Base-by-base conservation (phyloP, 2,797 vertebrate genomes). In the Ara ararauna region DNA sequence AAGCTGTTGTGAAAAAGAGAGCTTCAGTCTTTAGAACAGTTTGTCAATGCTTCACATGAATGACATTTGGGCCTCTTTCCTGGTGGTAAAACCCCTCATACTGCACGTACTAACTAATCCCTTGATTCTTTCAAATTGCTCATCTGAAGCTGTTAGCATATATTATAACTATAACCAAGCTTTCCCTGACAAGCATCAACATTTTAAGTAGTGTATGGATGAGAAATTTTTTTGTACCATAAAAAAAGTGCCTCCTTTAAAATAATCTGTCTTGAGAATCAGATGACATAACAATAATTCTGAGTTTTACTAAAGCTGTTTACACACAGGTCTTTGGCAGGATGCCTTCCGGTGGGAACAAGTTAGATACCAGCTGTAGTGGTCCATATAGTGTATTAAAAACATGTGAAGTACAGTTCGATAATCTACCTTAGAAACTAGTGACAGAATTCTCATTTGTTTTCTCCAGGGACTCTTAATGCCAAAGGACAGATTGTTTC, bases 401-500 rank as follows among this genome's bases (percentile, higher is more conserved):
- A 92, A 54, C 36, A 67, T 14, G 48, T 60, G 53, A 77, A 84
- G 40, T 67, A 75, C 42, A 79, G 79, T 74, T 88, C 47, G 20
- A 82, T 89, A 77, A 94, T 84, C 42, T 78, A 76, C 80, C 60
- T 79, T 42, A 61, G 58, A 60, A 95, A 62, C 14, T 34, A 85
- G 38, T 4, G 50, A 34, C 47, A 83, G 24, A 94, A 67, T 81
- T 93, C 54, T 71, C 50, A 77, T 76, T 61, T 67, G 34, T 71
- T 96, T 94, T 72, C 87, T 87, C 58, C 66, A 83, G 72, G 54
- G 81, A 67, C 61, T 48, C 58, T 73, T 75, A 90, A 85, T 77
- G 64, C 48, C 83, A 79, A 62, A 94, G 60, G 64, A 85, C 36
- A 78, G 64, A 44, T 67, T 66, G 77, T 76, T 58, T 97, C 85